Base-by-base conservation (phyloP, 2,113 vertebrate genomes). In the Xenopus borealis region DNA sequence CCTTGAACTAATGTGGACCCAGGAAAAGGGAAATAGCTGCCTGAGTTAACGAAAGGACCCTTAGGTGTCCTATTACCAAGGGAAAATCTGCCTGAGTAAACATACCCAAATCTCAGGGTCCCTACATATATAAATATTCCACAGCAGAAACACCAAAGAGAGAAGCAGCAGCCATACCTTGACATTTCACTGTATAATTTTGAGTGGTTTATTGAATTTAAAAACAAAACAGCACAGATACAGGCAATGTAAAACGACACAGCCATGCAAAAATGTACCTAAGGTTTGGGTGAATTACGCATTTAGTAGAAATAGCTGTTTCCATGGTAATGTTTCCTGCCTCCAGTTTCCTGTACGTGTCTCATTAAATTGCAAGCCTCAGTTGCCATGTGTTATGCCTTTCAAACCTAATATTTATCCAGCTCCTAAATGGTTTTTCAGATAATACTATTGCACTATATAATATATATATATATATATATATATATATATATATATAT, bases 291-390 rank as follows among this genome's bases (percentile, higher is more conserved):
- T 52, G 66, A 64, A 46, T 55, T 23, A 47, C 27, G 57, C 57
- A 68, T 69, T 69, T 75, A 69, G 40, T 62, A 67, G 72, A 75
- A 75, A 61, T 75, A 59, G 12, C 72, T 61, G 72, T 75, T 75
- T 75, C 72, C 72, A 75, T 75, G 72, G 72, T 57, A 58, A 75
- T 75, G 58, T 53, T 66, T 57, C 30, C 33, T 53, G 62, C 55
- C 61, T 67, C n/a, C 66, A 8, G 55, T 61, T 75, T 68, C 45
- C 66, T 62, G 66, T 23, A 75, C 62, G 66, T 62, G 47, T 62
- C 72, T 75, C 72, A 75, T 75, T 75, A 75, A 62, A 69, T 30
- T 53, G 65, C 57, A 68, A 57, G 62, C 65, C 17, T 62, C 50
- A 45, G 61, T 62, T 68, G 72, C 47, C 72, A 69, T 75, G 44